Base-by-base conservation (phyloP, 2,888 invertebrate genomes). In the Spodoptera picta region DNA sequence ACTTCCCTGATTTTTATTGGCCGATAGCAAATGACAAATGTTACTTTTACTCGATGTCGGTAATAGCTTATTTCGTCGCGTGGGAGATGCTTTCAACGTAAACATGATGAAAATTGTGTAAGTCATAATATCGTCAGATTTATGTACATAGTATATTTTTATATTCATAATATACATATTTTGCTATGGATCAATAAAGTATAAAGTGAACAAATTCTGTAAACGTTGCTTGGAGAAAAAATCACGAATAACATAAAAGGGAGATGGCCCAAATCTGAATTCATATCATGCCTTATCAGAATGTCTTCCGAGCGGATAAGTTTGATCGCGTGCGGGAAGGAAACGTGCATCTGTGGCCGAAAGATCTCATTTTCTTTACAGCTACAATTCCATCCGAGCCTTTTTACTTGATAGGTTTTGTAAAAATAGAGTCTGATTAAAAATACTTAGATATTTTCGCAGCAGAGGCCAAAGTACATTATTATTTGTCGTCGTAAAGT, bases 271-370 rank as follows among this genome's bases (percentile, higher is more conserved):
- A 83, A 85, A 85, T 86, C 86, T 85, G 85, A 86, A 86, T 86
- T 86, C 86, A 86, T 86, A 86, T 86, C 86, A 85, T 86, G 86
- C 80, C 86, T 86, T 86, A 86, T 86, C 86, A 82, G 81, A 85
- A 86, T 83, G 82, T 82, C 82, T 86, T 86, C 86, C 86, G 65
- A 85, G 77, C 83, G 85, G 84, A 85, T 86, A 82, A 82, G 81
- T 80, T 82, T 80, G 83, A 82, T 78, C 83, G 82, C 81, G 77
- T 76, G 64, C 77, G 81, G 75, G 68, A 68, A 80, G 57, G 74
- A 80, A 83, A 85, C 86, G 86, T 86, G 86, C 86, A 85, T 83
- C 86, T 86, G 84, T 77, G 83, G 79, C 82, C 84, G 80, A 86
- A 86, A 85, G 82, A 85, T 85, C 86, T 86, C 86, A 86, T 86